Evolutionary conservation across 1,140 invertebrate species (phyloP).

Genomic region (Drosophila parabipectinata): DNA sequence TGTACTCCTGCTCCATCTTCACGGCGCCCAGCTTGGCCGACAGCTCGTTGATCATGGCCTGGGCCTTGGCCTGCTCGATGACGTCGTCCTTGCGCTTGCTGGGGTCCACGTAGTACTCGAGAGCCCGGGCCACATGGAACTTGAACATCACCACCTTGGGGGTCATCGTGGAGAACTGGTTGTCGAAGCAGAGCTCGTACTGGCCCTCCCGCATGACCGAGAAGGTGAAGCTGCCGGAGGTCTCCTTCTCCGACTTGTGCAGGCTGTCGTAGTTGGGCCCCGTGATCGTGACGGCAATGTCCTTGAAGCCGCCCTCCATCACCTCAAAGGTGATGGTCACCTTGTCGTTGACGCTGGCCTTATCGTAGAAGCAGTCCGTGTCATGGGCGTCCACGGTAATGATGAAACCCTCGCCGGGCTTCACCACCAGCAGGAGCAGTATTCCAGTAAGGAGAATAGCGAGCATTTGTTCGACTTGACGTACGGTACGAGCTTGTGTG

Average conservation of each 20-base stretch:
- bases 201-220: constrained; percentile 33
- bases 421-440: constrained; percentile 4
- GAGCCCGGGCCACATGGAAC: constrained; percentile 31
- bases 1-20: constrained; percentile 63
- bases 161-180: constrained; percentile 55
- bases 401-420: constrained; percentile 21
- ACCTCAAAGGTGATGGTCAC: constrained; percentile 63
- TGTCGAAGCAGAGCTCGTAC: constrained; percentile 60
- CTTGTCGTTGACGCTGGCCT: constrained; percentile 32
- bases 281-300: constrained; percentile 43
- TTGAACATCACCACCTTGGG: constrained; percentile 73
- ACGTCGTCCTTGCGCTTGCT: constrained; percentile 38
- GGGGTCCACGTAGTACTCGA: constrained; percentile 37
- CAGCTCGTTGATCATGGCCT: constrained; percentile 44
- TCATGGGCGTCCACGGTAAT: constrained; percentile 68
- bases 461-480: constrained; percentile 22
- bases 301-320: constrained; percentile 72
- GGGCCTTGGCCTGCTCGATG: constrained; percentile 43
- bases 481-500: constrained; percentile 6
- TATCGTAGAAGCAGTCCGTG: constrained; percentile 52
- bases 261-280: constrained; percentile 31
- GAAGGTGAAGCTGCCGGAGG: constrained; percentile 54
- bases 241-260: constrained; percentile 25
- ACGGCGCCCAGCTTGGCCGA: constrained; percentile 34
- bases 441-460: not conserved